Conservation (phyloP, 2,113 vertebrate species). For the Caranx melampygus region DNA sequence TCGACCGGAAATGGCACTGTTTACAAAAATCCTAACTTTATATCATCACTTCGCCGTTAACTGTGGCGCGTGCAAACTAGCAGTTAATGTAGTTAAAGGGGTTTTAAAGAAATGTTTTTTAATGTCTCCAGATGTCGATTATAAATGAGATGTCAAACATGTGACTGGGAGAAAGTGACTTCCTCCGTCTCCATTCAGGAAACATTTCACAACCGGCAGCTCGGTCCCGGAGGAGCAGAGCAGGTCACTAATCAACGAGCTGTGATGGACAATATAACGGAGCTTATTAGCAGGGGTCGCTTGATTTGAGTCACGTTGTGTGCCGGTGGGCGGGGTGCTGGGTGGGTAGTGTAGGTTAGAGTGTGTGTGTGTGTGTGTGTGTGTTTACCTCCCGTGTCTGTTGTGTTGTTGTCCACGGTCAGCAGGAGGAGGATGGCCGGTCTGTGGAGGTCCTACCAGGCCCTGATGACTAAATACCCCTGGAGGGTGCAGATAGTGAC, state of each 20-base stretch:
- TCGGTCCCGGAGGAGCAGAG: not conserved
- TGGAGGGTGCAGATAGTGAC: constrained; percentile 91
- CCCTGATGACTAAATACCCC: constrained; percentile 83
- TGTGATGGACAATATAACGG: constrained; percentile 2
- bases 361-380: not conserved
- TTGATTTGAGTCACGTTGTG: constrained; percentile 51
- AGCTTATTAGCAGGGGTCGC: constrained; percentile 23
- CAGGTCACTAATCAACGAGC: not conserved
- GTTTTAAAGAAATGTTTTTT: no score
- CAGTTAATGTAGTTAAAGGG: not conserved
- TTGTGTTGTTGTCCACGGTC: not conserved
- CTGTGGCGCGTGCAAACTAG: not conserved
- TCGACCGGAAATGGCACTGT: accelerated
- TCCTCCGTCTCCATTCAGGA: not conserved
- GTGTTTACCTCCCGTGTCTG: not conserved
- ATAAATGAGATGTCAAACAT: not conserved
- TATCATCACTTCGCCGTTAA: not conserved
- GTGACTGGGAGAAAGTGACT: not conserved
- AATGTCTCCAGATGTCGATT: not conserved
- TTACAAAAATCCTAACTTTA: not conserved
- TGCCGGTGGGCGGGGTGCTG: not conserved
- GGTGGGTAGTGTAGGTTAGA: not conserved
- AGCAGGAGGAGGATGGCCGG: constrained; percentile 79
- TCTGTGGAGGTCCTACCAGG: constrained; percentile 88
- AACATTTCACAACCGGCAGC: not conserved